Conservation (phyloP, 2,888 invertebrate species). For the Cyaniris semiargus region DNA sequence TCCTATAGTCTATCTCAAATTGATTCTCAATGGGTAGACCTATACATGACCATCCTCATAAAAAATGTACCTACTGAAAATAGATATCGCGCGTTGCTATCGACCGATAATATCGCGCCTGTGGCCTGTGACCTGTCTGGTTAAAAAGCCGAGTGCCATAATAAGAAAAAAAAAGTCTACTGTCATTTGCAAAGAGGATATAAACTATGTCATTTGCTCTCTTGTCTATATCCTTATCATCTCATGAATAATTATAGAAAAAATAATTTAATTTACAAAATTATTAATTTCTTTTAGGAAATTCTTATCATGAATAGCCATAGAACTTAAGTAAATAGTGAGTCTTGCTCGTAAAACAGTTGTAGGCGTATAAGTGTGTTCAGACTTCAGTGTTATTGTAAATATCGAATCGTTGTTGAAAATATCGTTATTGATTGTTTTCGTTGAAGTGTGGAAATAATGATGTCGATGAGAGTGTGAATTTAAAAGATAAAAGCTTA, state of each 20-base stretch:
- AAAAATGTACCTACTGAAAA: too few relatives aligned
- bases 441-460: conserved; percentile 59
- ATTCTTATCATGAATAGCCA: neutral
- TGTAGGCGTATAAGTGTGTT: neutral
- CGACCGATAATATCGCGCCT: too few relatives aligned
- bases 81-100: too few relatives aligned
- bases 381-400: neutral
- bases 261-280: neutral
- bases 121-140: too few relatives aligned
- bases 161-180: too few relatives aligned
- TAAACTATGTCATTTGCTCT: too few relatives aligned
- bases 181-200: too few relatives aligned
- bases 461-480: conserved; percentile 55
- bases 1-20: too few relatives aligned
- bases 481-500: conserved; percentile 45
- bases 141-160: too few relatives aligned
- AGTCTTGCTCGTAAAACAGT: neutral
- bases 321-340: neutral
- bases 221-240: neutral
- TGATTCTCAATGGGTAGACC: too few relatives aligned
- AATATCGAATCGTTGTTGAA: conserved; percentile 39
- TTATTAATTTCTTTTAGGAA: neutral
- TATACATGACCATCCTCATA: too few relatives aligned
- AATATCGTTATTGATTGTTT: conserved; percentile 60
- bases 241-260: neutral